Conservation (phyloP, 2,888 invertebrate genomes). For the Ophioninae sp. region DNA sequence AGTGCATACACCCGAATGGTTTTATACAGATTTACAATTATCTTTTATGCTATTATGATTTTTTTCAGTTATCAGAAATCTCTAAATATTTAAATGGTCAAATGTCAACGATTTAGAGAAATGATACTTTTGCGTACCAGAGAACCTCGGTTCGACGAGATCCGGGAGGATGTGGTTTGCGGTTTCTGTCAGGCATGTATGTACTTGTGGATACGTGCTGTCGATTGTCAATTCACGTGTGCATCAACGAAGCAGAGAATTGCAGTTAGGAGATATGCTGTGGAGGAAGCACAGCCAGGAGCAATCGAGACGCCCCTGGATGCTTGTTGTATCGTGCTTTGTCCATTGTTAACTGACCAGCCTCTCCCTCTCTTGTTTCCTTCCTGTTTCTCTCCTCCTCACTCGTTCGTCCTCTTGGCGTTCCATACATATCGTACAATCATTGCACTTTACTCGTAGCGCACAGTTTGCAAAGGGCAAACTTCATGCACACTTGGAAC, state of each 20-base stretch:
- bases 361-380: conserved; percentile 6
- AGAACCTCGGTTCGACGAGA: not conserved
- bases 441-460: conserved; percentile 53
- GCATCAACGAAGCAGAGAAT: conserved; percentile 39
- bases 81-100: not conserved
- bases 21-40: not conserved
- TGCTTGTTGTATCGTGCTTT: conserved; percentile 64
- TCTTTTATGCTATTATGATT: not conserved
- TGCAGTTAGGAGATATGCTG: conserved; percentile 63
- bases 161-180: conserved; percentile 22
- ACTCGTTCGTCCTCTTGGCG: conserved; percentile 20
- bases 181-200: conserved; percentile 28
- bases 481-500: not conserved
- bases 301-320: conserved; percentile 65
- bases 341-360: conserved; percentile 59
- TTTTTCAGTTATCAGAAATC: not conserved
- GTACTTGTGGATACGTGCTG: conserved; percentile 26
- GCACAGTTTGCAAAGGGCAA: conserved; percentile 46
- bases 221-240: conserved; percentile 53
- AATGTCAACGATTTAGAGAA: not conserved
- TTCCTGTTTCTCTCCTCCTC: not conserved
- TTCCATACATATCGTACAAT: conserved; percentile 49
- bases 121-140: not conserved
- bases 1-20: not conserved
- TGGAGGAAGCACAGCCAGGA: conserved; percentile 49